phyloP scores from a whole-genome alignment of 2,888 invertebrate genomes.

The Oscheius sp. region DNA sequence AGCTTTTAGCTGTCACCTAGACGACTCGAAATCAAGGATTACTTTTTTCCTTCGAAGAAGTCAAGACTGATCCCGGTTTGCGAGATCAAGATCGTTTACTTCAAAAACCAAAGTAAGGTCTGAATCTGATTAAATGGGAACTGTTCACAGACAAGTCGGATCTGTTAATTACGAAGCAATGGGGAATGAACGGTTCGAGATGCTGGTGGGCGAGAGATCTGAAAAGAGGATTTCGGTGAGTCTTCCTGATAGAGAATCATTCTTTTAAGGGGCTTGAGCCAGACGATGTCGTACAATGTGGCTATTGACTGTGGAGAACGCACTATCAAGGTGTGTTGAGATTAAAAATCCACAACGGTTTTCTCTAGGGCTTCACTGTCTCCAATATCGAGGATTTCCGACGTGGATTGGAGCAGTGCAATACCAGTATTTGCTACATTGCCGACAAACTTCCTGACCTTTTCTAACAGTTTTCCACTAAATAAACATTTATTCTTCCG shows the following conservation, averaged over 20 bases:
- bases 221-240: conserved; percentile 18
- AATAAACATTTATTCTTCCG: conserved; percentile 23
- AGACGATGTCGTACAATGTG: conserved; percentile 3
- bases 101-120: conserved; percentile 6
- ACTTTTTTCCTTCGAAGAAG: conserved; percentile 28
- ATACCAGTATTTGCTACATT: conserved; percentile 1
- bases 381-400: conserved; percentile 10
- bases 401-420: neutral
- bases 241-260: too few relatives aligned
- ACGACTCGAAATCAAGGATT: conserved; percentile 21
- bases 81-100: conserved; percentile 17
- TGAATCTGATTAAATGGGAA: neutral
- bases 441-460: conserved; percentile 21
- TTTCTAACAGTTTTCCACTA: conserved; percentile 8
- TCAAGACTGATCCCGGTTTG: neutral
- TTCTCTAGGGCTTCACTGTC: conserved; percentile 30
- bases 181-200: conserved; percentile 28
- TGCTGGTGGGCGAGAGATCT: conserved; percentile 27
- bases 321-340: conserved; percentile 17
- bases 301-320: conserved; percentile 29
- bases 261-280: neutral
- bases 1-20: conserved; percentile 20
- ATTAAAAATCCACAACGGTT: neutral
- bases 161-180: neutral
- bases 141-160: neutral